Conservation (phyloP, 2,113 vertebrate genomes). For the Ameiurus melas region DNA sequence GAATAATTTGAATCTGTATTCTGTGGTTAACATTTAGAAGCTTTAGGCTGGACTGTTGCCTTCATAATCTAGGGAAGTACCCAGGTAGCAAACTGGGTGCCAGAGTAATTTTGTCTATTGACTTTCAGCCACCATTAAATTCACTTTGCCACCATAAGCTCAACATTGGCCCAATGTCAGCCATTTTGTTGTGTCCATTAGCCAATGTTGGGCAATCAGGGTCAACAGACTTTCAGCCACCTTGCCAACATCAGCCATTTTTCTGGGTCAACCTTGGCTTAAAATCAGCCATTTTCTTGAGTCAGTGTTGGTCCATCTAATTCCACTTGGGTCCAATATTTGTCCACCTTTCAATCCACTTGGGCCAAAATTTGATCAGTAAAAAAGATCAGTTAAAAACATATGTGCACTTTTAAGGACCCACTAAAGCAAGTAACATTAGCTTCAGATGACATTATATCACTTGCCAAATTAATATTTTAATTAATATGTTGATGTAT, state of each 20-base stretch:
- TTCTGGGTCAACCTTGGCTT: neutral
- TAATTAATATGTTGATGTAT: neutral
- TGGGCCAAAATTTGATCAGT: neutral
- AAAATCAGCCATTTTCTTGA: neutral
- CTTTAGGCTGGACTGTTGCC: neutral
- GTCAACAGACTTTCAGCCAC: neutral
- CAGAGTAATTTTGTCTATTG: neutral
- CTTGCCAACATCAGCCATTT: neutral
- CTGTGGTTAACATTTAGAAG: neutral
- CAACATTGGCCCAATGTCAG: neutral
- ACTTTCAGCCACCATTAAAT: neutral
- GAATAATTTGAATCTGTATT: neutral
- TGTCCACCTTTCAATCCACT: neutral
- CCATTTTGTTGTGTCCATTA: neutral
- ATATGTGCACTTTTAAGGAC: neutral
- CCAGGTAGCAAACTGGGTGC: neutral
- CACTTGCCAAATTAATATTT: neutral
- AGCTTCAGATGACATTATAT: neutral
- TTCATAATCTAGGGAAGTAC: neutral
- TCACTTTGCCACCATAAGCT: neutral
- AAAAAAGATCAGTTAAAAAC: neutral
- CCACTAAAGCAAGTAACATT: neutral
- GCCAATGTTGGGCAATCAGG: neutral
- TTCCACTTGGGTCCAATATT: neutral
- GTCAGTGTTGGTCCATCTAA: neutral